Evolutionary conservation across 2,113 vertebrate genomes (phyloP), one percentile per base, ranked within the genome.

Genomic region (Triplophysa dalaica): DNA sequence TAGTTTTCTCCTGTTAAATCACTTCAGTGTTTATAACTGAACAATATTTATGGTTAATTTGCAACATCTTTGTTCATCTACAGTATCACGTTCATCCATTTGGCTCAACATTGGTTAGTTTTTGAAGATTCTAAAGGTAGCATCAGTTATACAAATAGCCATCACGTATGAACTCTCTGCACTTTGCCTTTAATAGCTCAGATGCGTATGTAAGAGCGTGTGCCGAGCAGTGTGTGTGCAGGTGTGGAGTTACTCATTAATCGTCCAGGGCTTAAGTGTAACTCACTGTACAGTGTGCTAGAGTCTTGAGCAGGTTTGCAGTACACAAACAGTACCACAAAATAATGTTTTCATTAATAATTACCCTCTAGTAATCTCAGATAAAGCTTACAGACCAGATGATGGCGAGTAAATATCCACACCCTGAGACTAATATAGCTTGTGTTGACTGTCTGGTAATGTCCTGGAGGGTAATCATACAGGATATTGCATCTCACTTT

Each of bases 361-460:
- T 43, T 56, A 63, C 52, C 69, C 14, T 41, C 45, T 64, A 45
- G n/a, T 56, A n/a, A 60, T 22, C n/a, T 16, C 16, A 12, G 38
- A 21, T 41, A 29, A 13, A 6, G 29, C 45, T 63, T 38, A 70
- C 58, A 77, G 77, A 72, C 72, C 33, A 69, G 50, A 24, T 38
- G 60, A 79, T 21, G 16, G 64, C 33, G 75, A 65, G 43, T 48
- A 56, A 17, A 58, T 10, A 79, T 80, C 63, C 64, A 77, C 77
- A 82, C 62, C 70, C 81, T 78, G 66, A 33, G 69, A 84, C 63
- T 43, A 54, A 80, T 68, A 76, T 80, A 82, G 41, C 24, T 43
- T n/a, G 9, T 52, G 38, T 29, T 63, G 19, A 52, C 41, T 65
- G 66, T 73, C 70, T n/a, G 48, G 56, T 61, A 38, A 17, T 74